Base-by-base conservation (phyloP, 2,888 invertebrate genomes). In the Hylaea fasciaria region DNA sequence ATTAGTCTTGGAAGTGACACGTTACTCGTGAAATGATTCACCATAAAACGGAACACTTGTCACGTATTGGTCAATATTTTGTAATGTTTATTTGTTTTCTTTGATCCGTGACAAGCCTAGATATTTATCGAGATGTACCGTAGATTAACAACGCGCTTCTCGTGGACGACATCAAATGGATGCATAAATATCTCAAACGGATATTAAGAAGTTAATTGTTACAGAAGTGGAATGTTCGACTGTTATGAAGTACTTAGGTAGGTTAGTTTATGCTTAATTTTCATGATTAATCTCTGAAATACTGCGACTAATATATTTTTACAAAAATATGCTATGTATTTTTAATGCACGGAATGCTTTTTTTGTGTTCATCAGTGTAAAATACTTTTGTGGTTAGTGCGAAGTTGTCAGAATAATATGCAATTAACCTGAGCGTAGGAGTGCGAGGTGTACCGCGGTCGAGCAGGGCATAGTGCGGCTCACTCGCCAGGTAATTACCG, bases 41-140 rank as follows among this genome's bases (percentile, higher is more conserved):
- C 80, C 75, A 79, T 77, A 76, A 73, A 78, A 79, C 82, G 73
- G 83, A 86, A 85, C 76, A 85, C 77, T 81, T 87, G 88, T 86
- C 86, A 81, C 78, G 70, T 70, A 66, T 62, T 67, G 74, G 75
- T 85, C 86, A 85, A 89, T 90, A 89, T 85, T 84, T 87, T 82
- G 78, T 82, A 76, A 69, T 81, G 77, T 89, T 91, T 90, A 91
- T 87, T 39, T 81, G 80, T 80, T 74, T 78, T 72, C 83, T 87
- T 91, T 91, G 91, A 91, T 89, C 85, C 79, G 67, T 66, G 75
- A 86, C 85, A 86, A 22, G 39, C 74, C 76, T 68, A 68, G 76
- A 80, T 76, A 79, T 87, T 84, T 83, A 82, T 85, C 82, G 80
- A 83, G 82, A 78, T 75, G 70, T 77, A 81, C 78, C 70, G 70